Conservation (phyloP, 2,797 vertebrate genomes). For the Cynodonichthys magdalenae region DNA sequence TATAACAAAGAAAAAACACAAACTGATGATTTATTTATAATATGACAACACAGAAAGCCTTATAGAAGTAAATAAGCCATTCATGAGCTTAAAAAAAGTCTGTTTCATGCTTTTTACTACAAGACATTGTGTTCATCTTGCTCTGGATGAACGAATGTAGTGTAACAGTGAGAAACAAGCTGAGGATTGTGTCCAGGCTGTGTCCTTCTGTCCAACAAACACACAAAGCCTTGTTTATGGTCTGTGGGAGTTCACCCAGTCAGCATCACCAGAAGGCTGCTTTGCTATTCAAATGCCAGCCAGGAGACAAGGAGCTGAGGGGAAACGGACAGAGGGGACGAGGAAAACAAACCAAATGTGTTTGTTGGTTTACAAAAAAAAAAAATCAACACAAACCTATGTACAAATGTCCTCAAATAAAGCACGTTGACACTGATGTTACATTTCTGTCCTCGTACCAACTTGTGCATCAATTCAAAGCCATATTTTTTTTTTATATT, state of each 20-base stretch:
- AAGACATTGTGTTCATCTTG: slow-evolving; percentile 23
- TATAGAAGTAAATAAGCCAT: slow-evolving; percentile 17
- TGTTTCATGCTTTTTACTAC: slow-evolving; percentile 34
- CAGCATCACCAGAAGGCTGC: slow-evolving; percentile 60
- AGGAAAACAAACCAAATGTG: slow-evolving; percentile 5
- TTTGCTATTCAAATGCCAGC: slow-evolving; percentile 83
- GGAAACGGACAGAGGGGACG: slow-evolving; percentile 14
- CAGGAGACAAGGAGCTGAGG: slow-evolving; percentile 33
- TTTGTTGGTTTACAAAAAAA: slow-evolving; percentile 1
- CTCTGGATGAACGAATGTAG: slow-evolving; percentile 43
- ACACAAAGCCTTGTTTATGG: slow-evolving; percentile 66
- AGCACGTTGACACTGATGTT: background rate
- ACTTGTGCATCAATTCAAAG: background rate
- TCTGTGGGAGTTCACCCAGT: slow-evolving; percentile 65
- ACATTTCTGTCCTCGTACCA: background rate
- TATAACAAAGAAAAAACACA: slow-evolving; percentile 2
- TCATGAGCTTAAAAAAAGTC: slow-evolving; percentile 34
- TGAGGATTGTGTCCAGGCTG: slow-evolving; percentile 47
- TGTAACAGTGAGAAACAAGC: slow-evolving; percentile 61
- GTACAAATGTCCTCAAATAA: background rate
- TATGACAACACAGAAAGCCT: slow-evolving; percentile 4
- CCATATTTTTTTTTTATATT: no score
- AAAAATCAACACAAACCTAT: slow-evolving; percentile 3
- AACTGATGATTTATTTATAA: slow-evolving; percentile 5
- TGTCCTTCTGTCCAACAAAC: slow-evolving; percentile 46